Evolutionary conservation across 92 coral and sea anemone species (phyloP), one percentile per base, ranked within the genome.

Genomic region (Chrysogorgia sp.): DNA sequence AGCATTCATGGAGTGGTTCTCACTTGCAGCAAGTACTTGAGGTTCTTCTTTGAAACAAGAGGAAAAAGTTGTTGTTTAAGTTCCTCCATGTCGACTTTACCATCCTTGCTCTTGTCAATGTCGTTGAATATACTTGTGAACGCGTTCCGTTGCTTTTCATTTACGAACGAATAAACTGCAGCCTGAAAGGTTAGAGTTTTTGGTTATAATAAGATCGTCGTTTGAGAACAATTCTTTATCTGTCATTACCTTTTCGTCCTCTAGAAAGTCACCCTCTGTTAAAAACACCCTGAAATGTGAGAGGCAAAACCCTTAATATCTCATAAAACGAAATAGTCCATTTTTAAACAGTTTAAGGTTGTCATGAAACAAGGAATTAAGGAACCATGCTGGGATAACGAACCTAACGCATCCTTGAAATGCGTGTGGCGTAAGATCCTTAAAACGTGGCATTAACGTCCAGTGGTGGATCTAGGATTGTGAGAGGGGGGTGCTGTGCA

Each of bases 11-110:
- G 43, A 37, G 5, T 37, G 6, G 43, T 15, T 47, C 53, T 47
- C 79, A 93, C 98, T 94, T 89, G 90, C 4, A 93, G 87, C 59
- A 93, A 93, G 75, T 91, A 90, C 58, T 88, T 86, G 48, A 93
- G 88, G 32, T 93, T 91, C 23, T 88, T 82, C 68, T 86, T 85
- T 10, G 96, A 75, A 21, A 91, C 92, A 13, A 89, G 67, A 19
- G 98, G 96, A 59, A 85, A 83, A 87, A 93, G 86, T 34, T 90
- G 76, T 12, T 84, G 74, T 79, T 88, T 93, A 9, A 93, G 91
- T 78, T 93, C 98, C 40, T 93, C 88, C 0, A 93, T 81, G 2
- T 96, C 92, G 32, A 93, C 96, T 30, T 85, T 81, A 24, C 98
- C 98, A 50, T 93, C 92, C 58, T 91, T 86, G 77, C 91, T 96